Evolutionary conservation across 2,113 vertebrate species (phyloP).

Genomic region (Tetrax tetrax): DNA sequence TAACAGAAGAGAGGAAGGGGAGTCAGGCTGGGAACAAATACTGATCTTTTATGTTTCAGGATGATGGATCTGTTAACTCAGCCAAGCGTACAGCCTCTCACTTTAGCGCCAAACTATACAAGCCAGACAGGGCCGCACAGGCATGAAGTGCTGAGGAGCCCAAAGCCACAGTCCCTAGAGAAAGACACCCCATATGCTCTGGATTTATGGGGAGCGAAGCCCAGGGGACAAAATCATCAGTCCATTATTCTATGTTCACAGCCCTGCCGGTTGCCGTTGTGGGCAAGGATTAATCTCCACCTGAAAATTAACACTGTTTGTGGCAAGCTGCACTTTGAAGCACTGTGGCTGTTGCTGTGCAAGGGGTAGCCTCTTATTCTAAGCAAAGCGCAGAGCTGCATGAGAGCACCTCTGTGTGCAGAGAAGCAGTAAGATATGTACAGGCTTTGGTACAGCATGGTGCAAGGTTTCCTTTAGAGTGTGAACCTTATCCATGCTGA

Average conservation of each 20-base stretch:
- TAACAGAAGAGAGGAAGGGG: not conserved
- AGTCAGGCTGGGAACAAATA: not conserved
- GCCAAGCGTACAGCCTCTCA: not conserved
- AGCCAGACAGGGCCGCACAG: not conserved
- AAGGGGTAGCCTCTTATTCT: not conserved
- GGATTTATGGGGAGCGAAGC: not conserved
- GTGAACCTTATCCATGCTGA: not conserved
- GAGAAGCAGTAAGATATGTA: not conserved
- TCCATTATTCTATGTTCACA: not conserved
- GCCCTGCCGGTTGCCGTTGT: not conserved
- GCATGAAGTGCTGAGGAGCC: not conserved
- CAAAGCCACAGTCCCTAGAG: not conserved
- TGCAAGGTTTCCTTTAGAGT: not conserved
- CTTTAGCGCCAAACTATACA: not conserved
- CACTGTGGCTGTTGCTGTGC: not conserved
- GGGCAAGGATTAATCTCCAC: not conserved
- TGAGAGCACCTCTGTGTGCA: not conserved
- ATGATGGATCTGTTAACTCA: not conserved
- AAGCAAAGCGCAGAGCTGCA: not conserved
- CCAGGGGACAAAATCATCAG: not conserved
- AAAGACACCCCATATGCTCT: not conserved
- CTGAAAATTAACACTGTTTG: not conserved
- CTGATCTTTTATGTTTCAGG: not conserved
- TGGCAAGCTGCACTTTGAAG: not conserved
- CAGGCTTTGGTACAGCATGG: not conserved